Evolutionary conservation across 2,888 invertebrate genomes (phyloP), one percentile per base, ranked within the genome.

Genomic region (Drosophila fungiperda): DNA sequence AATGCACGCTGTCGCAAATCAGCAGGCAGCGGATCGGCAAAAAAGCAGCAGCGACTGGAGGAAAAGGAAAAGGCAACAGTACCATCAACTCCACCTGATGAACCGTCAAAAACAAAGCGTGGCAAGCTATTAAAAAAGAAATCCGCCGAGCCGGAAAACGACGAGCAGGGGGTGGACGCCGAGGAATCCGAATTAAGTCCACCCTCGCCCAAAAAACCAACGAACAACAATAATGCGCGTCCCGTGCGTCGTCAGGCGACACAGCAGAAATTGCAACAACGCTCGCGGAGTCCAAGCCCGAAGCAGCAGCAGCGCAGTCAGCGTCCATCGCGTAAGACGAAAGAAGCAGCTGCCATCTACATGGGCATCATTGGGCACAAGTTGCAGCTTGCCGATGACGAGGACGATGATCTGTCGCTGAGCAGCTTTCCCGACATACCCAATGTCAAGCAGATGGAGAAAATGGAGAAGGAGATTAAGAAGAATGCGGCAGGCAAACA

Each of bases 311-410:
- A 76, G n/a, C 79, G 89, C 6, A 82, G 70, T 54, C 90, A 92
- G 70, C 85, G 96, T 48, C 96, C 96, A 0, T 94, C 95, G 12
- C 94, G 96, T 40, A 96, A 96, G 92, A 96, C 96, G 0, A 96
- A 96, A 92, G 96, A 96, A 92, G 96, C 96, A 32, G 96, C 96
- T 2, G 94, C 96, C 9, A 94, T 96, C 63, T 96, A 96, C 79
- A 95, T 96, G 95, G 96, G 96, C 87, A 94, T 96, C 75, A 94
- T 96, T 55, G 96, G 96, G 5, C 95, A 95, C 80, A 96, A 96
- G 90, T 93, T 96, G 59, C 95, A 95, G 26, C 94, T 95, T 77
- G 95, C 95, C 33, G 95, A 95, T 58, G 94, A 94, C 68, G 93
- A 95, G 75, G 95, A 95, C 36, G 95, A 95, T 84, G 95, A 94